phyloP scores from a whole-genome alignment of 30 jellyfish, hydroid and myxozoan species.

The Clytia hemisphaerica region DNA sequence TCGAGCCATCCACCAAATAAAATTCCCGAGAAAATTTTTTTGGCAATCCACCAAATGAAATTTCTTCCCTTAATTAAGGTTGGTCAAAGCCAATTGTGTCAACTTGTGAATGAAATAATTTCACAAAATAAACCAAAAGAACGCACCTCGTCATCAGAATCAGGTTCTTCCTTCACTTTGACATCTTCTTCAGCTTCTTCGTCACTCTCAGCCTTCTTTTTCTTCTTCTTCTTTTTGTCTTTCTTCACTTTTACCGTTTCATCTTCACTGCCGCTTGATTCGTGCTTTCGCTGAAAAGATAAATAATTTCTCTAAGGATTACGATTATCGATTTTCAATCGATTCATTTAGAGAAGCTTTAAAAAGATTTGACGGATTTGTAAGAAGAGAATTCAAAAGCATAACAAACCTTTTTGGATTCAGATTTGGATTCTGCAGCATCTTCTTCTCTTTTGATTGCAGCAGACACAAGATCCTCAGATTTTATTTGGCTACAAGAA shows the following conservation, averaged over 20 bases:
- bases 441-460: slow-evolving; percentile 20
- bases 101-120: too few relatives aligned
- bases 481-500: slow-evolving; percentile 15
- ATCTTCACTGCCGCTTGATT: slow-evolving; percentile 56
- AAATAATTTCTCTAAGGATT: not conserved
- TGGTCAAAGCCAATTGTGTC: too few relatives aligned
- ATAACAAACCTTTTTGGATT: not conserved
- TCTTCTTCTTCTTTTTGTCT: slow-evolving; percentile 43
- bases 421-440: not conserved
- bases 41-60: too few relatives aligned
- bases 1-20: too few relatives aligned
- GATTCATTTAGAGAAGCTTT: too few relatives aligned
- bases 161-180: slow-evolving; percentile 24
- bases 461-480: slow-evolving; percentile 35
- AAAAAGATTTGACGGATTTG: not conserved
- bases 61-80: too few relatives aligned
- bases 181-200: slow-evolving; percentile 36
- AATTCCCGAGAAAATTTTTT: too few relatives aligned
- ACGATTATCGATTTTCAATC: not conserved
- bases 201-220: slow-evolving; percentile 1
- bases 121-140: not conserved
- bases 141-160: slow-evolving; percentile 1
- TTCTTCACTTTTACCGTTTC: slow-evolving; percentile 29
- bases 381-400: not conserved
- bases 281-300: slow-evolving; percentile 37